Base-by-base conservation (phyloP, 2,888 invertebrate genomes). In the Calliphora vomitoria region DNA sequence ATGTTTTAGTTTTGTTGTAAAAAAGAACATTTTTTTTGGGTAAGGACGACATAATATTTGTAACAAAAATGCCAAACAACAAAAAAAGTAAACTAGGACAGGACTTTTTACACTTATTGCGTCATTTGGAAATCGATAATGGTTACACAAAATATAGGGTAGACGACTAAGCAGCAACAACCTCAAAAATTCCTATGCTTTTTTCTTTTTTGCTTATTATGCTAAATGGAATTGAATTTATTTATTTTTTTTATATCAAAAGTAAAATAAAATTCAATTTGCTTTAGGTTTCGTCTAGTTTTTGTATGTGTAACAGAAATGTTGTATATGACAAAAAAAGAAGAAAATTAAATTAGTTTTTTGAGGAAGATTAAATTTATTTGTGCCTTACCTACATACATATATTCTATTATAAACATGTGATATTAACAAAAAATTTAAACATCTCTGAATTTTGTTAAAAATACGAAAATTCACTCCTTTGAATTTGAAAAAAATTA, bases 101-200 rank as follows among this genome's bases (percentile, higher is more conserved):
- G 80, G 75, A 83, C 64, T 69, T 74, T 25, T 69, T 38, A 47
- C 71, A 72, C 72, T 74, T 83, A 87, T 87, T 87, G 66, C 86
- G 86, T 87, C 86, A 87, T 83, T 72, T 71, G 15, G 38, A 66
- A 87, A 87, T 83, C 86, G 71, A 80, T 80, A 83, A 55, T 74
- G 58, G n/a, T 60, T 69, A 41, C 60, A 62, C 20, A 15, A 68
- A 78, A 68, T 64, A 47, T 55, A 31, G 68, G 20, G 35, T 55
- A 82, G 10, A 58, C n/a, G n/a, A 38, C 25, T 25, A 25, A 64
- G 5, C 35, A 50, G 31, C 60, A 60, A 62, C 31, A 62, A 50
- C 47, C 20, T 55, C 18, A 4, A 58, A 60, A 60, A 80, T 69
- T 66, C 50, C 18, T 69, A 58, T 66, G 35, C 44, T 79, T 31